Base-by-base conservation (phyloP, 2,113 vertebrate species). In the Perognathus longimembris region DNA sequence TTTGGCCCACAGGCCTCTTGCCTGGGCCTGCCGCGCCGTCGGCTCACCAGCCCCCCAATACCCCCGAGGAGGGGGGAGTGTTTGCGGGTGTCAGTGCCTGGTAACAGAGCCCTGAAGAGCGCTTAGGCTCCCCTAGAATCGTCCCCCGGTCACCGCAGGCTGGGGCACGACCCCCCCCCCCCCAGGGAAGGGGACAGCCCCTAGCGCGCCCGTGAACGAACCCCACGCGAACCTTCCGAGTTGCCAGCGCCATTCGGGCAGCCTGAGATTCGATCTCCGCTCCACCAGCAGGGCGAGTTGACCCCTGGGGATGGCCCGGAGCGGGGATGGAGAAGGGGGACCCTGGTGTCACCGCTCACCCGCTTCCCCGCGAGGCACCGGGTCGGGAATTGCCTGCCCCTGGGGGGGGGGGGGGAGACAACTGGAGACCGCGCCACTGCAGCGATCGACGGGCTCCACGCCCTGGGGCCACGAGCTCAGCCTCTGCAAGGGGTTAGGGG, bases 11-110 rank as follows among this genome's bases (percentile, higher is more conserved):
- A 98, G 97, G 97, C 96, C 98, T 96, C 97, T n/a, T n/a, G 89
- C 97, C 96, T 97, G 98, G 97, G 97, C 97, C 97, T 75, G 94
- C 97, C 97, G 94, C 97, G 98, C 97, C 97, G 97, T 97, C 97
- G 97, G 97, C 97, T 97, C 97, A 97, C 96, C 97, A 97, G 97
- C 97, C 93, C 98, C 97, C 97, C n/a, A n/a, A n/a, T n/a, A n/a
- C n/a, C n/a, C n/a, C n/a, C n/a, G n/a, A n/a, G n/a, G n/a, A n/a
- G n/a, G 9, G 94, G 98, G 98, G 98, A 97, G 97, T 14, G 97
- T 97, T 98, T 92, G 93, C 92, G 97, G 97, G 97, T 97, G 97
- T 96, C 97, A 94, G 94, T 76, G 45, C 45, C 11, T 11, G 59
- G 57, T 91, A 17, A 67, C 38, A 6, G 73, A 0, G 42, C 70